These are phyloP conservation scores for Hemithea aestivaria DNA, from an alignment of 2,888 invertebrate genomes.

Conservation along the genomic window DNA sequence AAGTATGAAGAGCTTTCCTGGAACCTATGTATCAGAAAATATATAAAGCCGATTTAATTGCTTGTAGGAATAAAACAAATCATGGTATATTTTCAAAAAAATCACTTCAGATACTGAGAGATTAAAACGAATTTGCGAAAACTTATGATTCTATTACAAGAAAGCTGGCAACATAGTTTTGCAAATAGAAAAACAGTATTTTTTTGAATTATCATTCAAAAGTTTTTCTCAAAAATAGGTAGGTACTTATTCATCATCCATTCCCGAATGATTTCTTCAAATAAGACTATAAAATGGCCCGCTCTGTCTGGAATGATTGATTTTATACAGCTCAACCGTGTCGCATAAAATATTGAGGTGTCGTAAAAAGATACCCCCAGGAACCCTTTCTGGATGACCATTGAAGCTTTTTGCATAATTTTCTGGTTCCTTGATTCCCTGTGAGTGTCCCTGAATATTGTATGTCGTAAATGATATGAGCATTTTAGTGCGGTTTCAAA, in stretches of 20 bases:
- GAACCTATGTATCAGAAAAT: no score
- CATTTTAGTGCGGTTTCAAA: constrained; percentile 15
- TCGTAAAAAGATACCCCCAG: constrained; percentile 39
- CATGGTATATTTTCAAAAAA: no score
- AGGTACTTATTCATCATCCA: constrained; percentile 21
- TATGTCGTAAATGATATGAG: constrained; percentile 18
- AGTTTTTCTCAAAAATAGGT: background rate
- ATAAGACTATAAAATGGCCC: constrained; percentile 58
- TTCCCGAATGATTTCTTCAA: constrained; percentile 36
- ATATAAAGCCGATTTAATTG: no score
- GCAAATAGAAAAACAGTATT: no score
- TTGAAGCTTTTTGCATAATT: constrained; percentile 66
- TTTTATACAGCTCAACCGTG: constrained; percentile 38
- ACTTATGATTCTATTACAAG: no score
- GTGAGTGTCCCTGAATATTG: constrained; percentile 26
- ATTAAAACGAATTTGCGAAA: no score
- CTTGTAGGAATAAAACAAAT: no score
- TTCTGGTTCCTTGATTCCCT: constrained; percentile 63
- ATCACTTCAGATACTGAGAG: no score
- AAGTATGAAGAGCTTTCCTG: no score
- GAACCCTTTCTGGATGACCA: constrained; percentile 48
- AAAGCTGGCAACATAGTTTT: no score
- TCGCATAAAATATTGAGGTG: constrained; percentile 45
- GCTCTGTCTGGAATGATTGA: constrained; percentile 44
- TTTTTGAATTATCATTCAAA: no score